Conservation (phyloP, 1,140 invertebrate genomes). For the Macrobrachium rosenbergii region DNA sequence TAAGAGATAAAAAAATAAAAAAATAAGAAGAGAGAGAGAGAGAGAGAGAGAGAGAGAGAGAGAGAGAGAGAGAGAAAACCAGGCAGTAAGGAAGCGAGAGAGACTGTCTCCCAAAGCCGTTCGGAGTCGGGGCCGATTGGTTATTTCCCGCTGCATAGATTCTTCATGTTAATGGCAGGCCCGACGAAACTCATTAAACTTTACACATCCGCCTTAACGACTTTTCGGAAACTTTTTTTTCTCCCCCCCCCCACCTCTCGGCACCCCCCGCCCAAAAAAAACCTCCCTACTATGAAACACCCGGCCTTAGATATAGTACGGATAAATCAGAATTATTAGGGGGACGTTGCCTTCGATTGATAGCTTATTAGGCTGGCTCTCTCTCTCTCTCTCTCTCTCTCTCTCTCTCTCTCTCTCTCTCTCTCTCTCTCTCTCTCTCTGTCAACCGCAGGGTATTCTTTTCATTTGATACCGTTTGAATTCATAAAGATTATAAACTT, state of each 20-base stretch:
- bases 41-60: not conserved
- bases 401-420: slow-evolving; percentile 3
- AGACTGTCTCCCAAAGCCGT: not conserved
- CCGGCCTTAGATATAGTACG: slow-evolving; percentile 34
- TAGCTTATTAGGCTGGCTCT: slow-evolving; percentile 25
- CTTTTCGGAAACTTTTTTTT: slow-evolving; percentile 47
- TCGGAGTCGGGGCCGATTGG: not conserved
- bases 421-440: slow-evolving; percentile 17
- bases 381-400: not conserved
- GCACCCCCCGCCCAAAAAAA: not conserved
- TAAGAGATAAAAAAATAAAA: not conserved
- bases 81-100: not conserved
- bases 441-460: not conserved
- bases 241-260: too few relatives aligned
- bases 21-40: not conserved
- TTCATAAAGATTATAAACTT: not conserved
- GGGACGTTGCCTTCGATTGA: slow-evolving; percentile 50
- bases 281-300: slow-evolving; percentile 36
- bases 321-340: slow-evolving; percentile 58
- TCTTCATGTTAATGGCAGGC: slow-evolving; percentile 53
- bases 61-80: not conserved
- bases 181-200: slow-evolving; percentile 59
- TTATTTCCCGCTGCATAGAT: slow-evolving; percentile 39
- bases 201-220: slow-evolving; percentile 58
- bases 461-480: too few relatives aligned